Evolutionary conservation across 2,797 vertebrate species (phyloP).

Genomic region (Mormyrops boulengeri): DNA sequence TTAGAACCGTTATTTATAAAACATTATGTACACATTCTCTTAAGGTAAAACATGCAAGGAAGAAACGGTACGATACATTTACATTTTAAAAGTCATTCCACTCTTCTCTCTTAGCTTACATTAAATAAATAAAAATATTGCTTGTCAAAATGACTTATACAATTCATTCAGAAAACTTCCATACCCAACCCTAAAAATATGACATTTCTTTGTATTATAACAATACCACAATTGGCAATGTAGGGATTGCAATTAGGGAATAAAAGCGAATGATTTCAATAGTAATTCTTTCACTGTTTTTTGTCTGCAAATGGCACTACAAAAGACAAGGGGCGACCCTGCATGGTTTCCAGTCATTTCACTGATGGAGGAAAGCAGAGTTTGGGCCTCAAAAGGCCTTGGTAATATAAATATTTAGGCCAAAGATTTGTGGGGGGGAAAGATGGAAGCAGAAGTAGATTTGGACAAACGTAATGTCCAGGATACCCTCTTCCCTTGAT

Average conservation of each 20-base stretch:
- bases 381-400: neutral
- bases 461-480: neutral
- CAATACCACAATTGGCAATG: neutral
- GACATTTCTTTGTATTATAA: neutral
- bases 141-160: constrained; percentile 22
- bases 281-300: constrained; percentile 2
- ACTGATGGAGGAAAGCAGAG: neutral
- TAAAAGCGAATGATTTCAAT: neutral
- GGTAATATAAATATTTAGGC: neutral
- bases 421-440: neutral
- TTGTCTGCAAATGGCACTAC: constrained; percentile 7
- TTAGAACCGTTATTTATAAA: constrained; percentile 47
- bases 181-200: neutral
- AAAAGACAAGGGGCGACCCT: neutral
- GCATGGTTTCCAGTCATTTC: neutral
- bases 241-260: neutral
- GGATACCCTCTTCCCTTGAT: neutral
- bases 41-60: constrained; percentile 36
- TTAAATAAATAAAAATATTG: constrained; percentile 18
- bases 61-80: constrained; percentile 36
- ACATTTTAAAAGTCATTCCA: constrained; percentile 20
- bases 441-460: neutral
- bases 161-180: constrained; percentile 20
- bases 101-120: constrained; percentile 1
- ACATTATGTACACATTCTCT: constrained; percentile 53